A percentile compares a stretch with the other conserved stretches of the same genome.
Evolutionary conservation across 2,113 vertebrate species (phyloP).

Genomic region (Corynorhinus townsendii): DNA sequence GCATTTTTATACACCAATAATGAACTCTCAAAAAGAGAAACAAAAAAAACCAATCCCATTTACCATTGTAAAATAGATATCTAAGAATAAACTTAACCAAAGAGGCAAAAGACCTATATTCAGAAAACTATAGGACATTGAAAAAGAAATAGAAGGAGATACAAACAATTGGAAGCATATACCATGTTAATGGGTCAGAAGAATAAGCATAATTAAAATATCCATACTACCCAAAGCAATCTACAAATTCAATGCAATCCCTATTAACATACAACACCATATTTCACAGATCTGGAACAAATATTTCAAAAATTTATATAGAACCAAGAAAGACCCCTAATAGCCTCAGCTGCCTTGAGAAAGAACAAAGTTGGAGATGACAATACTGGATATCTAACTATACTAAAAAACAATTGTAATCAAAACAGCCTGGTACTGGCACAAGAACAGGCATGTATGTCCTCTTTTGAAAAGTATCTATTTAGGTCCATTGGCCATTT

Average conservation of each 20-base stretch:
- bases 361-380: background rate
- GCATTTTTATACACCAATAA: background rate
- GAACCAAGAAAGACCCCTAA: background rate
- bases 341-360: background rate
- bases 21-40: background rate
- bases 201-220: background rate
- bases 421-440: background rate
- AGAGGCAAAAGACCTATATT: background rate
- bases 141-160: background rate
- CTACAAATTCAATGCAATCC: background rate
- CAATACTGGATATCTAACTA: background rate
- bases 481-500: too few species aligned
- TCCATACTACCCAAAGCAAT: background rate
- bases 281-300: background rate
- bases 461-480: too few species aligned
- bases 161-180: background rate
- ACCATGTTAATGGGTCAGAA: background rate
- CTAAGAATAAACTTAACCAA: background rate
- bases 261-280: background rate
- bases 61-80: background rate
- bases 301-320: background rate
- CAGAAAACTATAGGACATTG: background rate
- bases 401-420: background rate
- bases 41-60: background rate
- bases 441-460: background rate